A percentile compares a stretch with the other conserved stretches of the same genome.
Conservation (phyloP, 2,888 invertebrate species). For the Drosophila nigricruria region DNA sequence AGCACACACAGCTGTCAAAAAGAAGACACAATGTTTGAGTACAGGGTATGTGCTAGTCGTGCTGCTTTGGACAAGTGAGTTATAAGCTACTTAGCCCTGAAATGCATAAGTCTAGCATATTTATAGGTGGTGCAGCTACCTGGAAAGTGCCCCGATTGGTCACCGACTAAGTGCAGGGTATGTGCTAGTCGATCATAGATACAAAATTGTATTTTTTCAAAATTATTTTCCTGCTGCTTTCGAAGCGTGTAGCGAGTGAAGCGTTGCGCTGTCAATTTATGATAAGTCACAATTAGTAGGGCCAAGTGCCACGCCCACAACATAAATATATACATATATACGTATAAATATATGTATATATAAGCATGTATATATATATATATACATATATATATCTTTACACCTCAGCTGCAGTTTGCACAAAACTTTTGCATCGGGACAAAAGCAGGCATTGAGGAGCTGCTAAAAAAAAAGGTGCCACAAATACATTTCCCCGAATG, state of each 20-base stretch:
- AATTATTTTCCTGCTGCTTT: neutral
- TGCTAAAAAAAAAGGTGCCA: constrained; percentile 31
- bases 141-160: neutral
- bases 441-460: constrained; percentile 33
- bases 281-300: constrained; percentile 44
- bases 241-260: constrained; percentile 23
- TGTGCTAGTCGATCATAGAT: neutral
- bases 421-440: constrained; percentile 23
- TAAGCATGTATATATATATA: neutral
- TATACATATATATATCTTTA: neutral
- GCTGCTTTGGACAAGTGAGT: neutral
- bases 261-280: constrained; percentile 20
- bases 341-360: neutral
- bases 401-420: constrained; percentile 24
- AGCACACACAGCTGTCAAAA: neutral
- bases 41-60: neutral
- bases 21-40: no score
- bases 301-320: constrained; percentile 23
- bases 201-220: neutral
- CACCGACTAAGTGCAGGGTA: neutral
- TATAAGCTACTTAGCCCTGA: no score
- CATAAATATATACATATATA: neutral
- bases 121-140: neutral
- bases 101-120: neutral
- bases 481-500: constrained; percentile 33